phyloP scores from a whole-genome alignment of 2,113 vertebrate species.

The Podiceps cristatus region DNA sequence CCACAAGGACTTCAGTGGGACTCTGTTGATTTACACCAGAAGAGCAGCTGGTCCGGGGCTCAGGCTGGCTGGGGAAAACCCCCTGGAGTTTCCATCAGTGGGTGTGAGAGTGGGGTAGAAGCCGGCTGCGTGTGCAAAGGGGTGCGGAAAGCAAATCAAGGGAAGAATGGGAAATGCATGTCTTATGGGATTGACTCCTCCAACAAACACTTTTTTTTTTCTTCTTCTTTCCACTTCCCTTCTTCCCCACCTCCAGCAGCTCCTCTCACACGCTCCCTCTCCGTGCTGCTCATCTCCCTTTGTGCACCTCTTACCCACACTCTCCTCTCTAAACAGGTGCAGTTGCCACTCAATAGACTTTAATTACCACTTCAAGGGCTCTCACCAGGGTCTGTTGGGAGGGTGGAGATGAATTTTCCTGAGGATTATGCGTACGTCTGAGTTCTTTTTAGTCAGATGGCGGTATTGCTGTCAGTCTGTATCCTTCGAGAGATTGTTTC shows the following conservation, averaged over 20 bases:
- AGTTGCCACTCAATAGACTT: constrained; percentile 70
- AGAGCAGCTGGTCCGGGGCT: background rate
- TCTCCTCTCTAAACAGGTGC: constrained; percentile 66
- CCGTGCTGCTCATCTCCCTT: constrained; percentile 43
- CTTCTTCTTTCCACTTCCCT: background rate
- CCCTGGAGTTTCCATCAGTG: background rate
- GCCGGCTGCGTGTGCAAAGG: background rate
- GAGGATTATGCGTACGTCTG: constrained; percentile 21
- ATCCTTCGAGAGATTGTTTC: constrained; percentile 19
- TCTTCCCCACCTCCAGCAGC: constrained; percentile 11
- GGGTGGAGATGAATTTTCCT: constrained; percentile 61
- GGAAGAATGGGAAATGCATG: background rate
- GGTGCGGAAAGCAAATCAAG: background rate
- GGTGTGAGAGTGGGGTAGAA: background rate
- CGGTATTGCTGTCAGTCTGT: background rate
- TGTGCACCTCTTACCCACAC: constrained; percentile 41
- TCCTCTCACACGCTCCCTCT: background rate
- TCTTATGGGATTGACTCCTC: background rate
- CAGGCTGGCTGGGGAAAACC: background rate
- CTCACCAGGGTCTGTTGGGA: constrained; percentile 55
- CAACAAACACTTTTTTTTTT: background rate
- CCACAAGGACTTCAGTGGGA: fast-evolving
- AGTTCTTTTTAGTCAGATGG: constrained; percentile 4
- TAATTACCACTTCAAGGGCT: constrained; percentile 72
- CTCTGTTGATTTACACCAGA: background rate